A percentile compares a stretch with the other conserved stretches of the same genome.
These are phyloP conservation scores for Lerista edwardsae DNA, from an alignment of 2,797 vertebrate species.

Conservation along the genomic window DNA sequence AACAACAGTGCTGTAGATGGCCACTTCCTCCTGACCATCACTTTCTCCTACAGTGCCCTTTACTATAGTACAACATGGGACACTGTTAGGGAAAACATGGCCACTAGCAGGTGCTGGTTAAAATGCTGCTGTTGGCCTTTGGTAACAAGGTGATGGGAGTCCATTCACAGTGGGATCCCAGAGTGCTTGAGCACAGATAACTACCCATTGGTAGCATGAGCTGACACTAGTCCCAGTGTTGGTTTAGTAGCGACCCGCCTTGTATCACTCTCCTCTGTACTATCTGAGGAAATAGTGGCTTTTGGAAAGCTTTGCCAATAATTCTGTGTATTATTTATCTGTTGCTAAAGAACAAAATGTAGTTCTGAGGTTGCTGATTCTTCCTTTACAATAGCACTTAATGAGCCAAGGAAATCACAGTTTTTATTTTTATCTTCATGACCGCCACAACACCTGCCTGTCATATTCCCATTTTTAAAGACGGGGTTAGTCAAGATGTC, in stretches of 20 bases:
- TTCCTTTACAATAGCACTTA: background rate
- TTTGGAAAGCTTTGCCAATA: background rate
- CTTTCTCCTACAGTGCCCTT: no score
- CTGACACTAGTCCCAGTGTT: no score
- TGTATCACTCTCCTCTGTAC: background rate
- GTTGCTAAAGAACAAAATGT: background rate
- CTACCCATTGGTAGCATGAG: no score
- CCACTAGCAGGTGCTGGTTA: no score
- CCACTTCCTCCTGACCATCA: no score
- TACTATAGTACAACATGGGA: no score
- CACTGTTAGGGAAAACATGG: no score
- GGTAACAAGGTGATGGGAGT: no score
- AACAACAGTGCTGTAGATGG: no score
- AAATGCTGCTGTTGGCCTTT: no score
- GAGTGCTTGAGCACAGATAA: no score
- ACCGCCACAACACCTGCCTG: background rate
- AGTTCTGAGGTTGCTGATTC: background rate
- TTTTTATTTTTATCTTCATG: background rate
- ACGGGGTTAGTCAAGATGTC: background rate
- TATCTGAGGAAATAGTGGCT: background rate
- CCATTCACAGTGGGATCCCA: no score
- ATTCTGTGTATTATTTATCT: background rate
- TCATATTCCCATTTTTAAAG: background rate
- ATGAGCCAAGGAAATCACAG: background rate
- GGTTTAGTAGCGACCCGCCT: background rate